Conservation (phyloP, 1,140 invertebrate genomes). For the Mylabris phalerata region DNA sequence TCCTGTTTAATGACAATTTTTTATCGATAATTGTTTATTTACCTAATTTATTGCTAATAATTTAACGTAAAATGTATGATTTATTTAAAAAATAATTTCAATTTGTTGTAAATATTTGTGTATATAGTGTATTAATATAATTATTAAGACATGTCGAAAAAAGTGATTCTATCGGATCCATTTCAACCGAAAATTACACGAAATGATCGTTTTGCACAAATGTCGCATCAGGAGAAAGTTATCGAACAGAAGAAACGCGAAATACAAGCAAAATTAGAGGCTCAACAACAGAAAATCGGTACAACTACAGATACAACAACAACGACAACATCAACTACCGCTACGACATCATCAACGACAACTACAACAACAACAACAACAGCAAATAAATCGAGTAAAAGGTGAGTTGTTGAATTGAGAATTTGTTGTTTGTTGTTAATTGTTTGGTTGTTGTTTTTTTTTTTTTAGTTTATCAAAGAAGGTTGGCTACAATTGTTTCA, state of each 20-base stretch:
- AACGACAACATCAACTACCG: slow-evolving; percentile 4
- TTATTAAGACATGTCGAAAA: slow-evolving; percentile 33
- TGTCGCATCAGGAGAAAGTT: slow-evolving; percentile 73
- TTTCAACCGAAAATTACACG: slow-evolving; percentile 52
- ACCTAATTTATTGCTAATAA: too few species aligned
- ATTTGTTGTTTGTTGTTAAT: background rate
- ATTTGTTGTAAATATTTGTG: too few species aligned
- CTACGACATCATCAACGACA: background rate
- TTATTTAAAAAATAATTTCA: too few species aligned
- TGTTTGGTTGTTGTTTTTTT: background rate
- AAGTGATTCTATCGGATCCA: slow-evolving; percentile 39
- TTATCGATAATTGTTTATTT: too few species aligned
- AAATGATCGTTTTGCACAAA: slow-evolving; percentile 63
- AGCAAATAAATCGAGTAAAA: background rate
- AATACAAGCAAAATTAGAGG: slow-evolving; percentile 60
- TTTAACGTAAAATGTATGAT: too few species aligned
- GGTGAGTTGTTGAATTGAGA: background rate
- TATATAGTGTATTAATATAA: too few species aligned
- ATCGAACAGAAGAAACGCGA: slow-evolving; percentile 73
- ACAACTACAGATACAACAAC: slow-evolving; percentile 3
- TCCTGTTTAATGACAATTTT: too few species aligned
- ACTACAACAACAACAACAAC: background rate
- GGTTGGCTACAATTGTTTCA: slow-evolving; percentile 55
- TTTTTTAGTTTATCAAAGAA: slow-evolving; percentile 13
- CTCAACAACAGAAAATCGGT: slow-evolving; percentile 44